phyloP scores from a whole-genome alignment of 2,797 vertebrate species.

The Cyprinella venusta region DNA sequence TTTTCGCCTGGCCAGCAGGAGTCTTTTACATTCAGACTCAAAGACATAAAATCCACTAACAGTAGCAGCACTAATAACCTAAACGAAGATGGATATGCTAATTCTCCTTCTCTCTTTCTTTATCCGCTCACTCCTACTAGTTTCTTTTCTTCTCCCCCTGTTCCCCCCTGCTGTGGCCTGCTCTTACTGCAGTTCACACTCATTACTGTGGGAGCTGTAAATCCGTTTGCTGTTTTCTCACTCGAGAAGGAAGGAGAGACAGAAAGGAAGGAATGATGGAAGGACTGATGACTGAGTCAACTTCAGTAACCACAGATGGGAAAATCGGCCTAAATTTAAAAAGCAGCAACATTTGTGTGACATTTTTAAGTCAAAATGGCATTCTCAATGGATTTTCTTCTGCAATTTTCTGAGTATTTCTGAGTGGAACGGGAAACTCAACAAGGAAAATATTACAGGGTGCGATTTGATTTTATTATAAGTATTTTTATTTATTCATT shows the following conservation, averaged over 20 bases:
- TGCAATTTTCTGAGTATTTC: neutral
- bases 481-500: neutral
- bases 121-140: constrained; percentile 16
- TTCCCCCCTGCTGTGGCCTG: constrained; percentile 25
- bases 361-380: constrained; percentile 18
- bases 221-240: constrained; percentile 32
- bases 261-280: constrained; percentile 27
- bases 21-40: constrained; percentile 4
- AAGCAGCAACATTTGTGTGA: constrained; percentile 8
- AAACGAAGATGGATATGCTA: constrained; percentile 43
- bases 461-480: neutral
- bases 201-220: constrained; percentile 45
- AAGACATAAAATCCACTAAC: constrained; percentile 27
- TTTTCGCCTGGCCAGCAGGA: neutral
- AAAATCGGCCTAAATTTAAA: constrained; percentile 17
- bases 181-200: constrained; percentile 48
- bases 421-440: neutral
- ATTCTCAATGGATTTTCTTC: neutral
- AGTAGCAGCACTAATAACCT: constrained; percentile 28
- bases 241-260: constrained; percentile 10
- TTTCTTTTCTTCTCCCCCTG: constrained; percentile 33
- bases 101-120: constrained; percentile 25
- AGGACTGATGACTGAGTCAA: constrained; percentile 40
- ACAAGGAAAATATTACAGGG: neutral
- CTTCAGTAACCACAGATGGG: constrained; percentile 28